Evolutionary conservation across 2,797 vertebrate genomes (phyloP), one percentile per base, ranked within the genome.

Genomic region (Sebastes diploproa): DNA sequence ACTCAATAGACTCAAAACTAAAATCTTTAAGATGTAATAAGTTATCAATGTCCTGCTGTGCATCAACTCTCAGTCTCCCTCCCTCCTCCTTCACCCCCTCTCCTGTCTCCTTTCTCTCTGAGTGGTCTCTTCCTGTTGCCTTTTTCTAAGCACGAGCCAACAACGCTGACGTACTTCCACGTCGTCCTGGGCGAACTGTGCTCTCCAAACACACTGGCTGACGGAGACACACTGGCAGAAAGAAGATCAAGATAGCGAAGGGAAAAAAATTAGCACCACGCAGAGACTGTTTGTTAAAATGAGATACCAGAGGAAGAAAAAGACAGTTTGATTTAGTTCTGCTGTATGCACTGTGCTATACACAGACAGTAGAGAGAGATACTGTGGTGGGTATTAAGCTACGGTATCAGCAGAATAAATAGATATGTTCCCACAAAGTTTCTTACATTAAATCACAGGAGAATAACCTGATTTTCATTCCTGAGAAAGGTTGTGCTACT

Each of bases 81-180:
- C 9, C 20, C n/a, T n/a, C 50, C 72, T 60, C 64, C 34, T 75
- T 64, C 71, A 50, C 82, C 81, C 77, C 85, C 78, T 79, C 77
- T 78, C 77, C 64, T 75, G 58, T 72, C 80, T 83, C 83, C 70
- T 75, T 58, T 65, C 83, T 72, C 71, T 61, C 80, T 88, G 89
- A 94, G 90, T 91, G 83, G 70, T 87, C 80, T 87, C 87, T 95
- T 95, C 94, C 93, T 94, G 92, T 89, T 91, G 89, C 86, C 86
- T 89, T 91, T 88, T 87, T 82, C 82, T 36, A 86, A 76, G 89
- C 86, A 78, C 34, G 18, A 76, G 90, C 87, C 90, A 88, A 65
- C 75, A 34, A 22, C n/a, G 38, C 76, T 95, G 91, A 94, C 91
- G 90, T 92, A 93, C 87, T 94, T 95, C 93, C 92, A 89, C 58